phyloP scores from a whole-genome alignment of 2,113 vertebrate genomes.

The Tragelaphus scriptus region DNA sequence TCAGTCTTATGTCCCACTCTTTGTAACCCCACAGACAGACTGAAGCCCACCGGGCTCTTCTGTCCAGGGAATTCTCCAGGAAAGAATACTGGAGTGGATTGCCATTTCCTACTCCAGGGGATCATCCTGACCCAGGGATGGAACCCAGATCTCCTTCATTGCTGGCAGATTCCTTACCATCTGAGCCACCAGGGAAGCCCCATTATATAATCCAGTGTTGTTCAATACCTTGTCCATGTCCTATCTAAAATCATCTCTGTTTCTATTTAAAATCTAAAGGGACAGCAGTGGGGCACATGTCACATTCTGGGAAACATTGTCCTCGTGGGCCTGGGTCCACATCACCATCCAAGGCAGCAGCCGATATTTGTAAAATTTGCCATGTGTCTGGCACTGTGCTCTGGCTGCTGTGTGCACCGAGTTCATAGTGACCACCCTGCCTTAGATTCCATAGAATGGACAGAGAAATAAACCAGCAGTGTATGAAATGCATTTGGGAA shows the following conservation, averaged over 20 bases:
- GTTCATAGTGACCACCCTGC: no score
- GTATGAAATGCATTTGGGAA: background rate
- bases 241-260: background rate
- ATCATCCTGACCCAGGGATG: background rate
- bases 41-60: background rate
- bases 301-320: background rate
- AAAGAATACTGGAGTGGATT: background rate
- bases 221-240: background rate
- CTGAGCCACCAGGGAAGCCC: background rate
- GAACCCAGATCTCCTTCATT: background rate
- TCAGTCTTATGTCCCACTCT: background rate
- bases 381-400: background rate
- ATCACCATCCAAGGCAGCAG: background rate
- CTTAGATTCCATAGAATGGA: background rate
- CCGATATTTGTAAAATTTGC: background rate
- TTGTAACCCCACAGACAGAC: background rate
- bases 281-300: background rate
- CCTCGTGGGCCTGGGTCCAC: accelerated
- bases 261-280: background rate
- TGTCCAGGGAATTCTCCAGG: background rate
- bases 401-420: background rate
- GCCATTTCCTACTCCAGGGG: background rate
- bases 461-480: background rate
- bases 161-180: background rate
- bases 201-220: background rate